These are phyloP conservation scores for Sebastes kiyomatsui DNA, from an alignment of 2,797 vertebrate species.

Conservation along the genomic window DNA sequence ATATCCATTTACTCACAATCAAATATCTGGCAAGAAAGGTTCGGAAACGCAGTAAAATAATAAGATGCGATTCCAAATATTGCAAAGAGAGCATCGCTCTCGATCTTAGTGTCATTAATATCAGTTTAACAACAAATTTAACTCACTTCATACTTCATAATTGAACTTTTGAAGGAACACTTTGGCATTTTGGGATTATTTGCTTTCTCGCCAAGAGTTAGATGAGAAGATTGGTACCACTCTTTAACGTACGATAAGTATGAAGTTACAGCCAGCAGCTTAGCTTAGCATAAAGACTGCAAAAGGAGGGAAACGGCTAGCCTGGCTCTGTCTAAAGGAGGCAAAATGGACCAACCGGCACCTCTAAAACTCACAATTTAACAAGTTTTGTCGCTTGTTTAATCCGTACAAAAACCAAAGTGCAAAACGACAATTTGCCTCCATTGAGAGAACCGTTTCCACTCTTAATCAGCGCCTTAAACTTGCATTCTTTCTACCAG, in stretches of 20 bases:
- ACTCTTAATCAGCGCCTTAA: too few relatives aligned
- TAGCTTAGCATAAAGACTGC: too few relatives aligned
- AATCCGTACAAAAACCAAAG: not conserved
- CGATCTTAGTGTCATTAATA: too few relatives aligned
- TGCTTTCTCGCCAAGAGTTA: not conserved
- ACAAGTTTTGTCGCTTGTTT: not conserved
- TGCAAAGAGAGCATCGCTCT: not conserved
- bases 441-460: not conserved
- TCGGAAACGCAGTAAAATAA: not conserved
- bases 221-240: not conserved
- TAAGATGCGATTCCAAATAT: not conserved
- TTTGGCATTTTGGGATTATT: not conserved
- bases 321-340: too few relatives aligned
- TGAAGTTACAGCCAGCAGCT: not conserved
- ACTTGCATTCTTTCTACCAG: rapidly evolving
- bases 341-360: too few relatives aligned
- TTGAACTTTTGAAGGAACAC: not conserved
- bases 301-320: too few relatives aligned
- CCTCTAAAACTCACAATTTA: not conserved
- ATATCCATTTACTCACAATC: too few relatives aligned
- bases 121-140: not conserved
- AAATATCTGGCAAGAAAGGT: not conserved
- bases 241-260: not conserved
- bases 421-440: not conserved
- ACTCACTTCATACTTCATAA: not conserved